Evolutionary conservation across 1,140 invertebrate genomes (phyloP), one percentile per base, ranked within the genome.

Genomic region (Zaprionus ornatus): DNA sequence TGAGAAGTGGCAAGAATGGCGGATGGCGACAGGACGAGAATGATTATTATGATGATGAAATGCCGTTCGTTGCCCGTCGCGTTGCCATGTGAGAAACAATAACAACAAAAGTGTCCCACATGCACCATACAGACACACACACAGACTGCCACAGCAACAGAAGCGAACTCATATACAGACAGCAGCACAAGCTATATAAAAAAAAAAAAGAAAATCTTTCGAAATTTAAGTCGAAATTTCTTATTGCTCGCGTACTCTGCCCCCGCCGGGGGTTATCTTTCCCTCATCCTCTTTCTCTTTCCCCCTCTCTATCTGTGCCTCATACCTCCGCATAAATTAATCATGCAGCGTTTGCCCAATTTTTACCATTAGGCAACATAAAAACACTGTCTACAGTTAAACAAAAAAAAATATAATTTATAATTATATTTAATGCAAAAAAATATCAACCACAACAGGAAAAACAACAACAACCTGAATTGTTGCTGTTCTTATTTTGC

Each of bases 211-310:
- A 45, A 45, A 45, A 45, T 45, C 40, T 45, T 68, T 62, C 56
- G 82, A 85, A 86, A 86, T 85, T 85, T 79, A 71, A 85, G 66
- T 68, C 75, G 67, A 68, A 71, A 71, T 60, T 74, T 69, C 66
- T 64, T 29, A 42, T 54, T 35, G 50, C 61, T 13, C 48, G 32
- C 48, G 32, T 59, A 13, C 50, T 40, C 13, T 6, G 12, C 37
- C 15, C 35, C 1, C 25, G 61, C 25, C 62, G n/a, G 12, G 32
- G 10, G 13, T 63, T 9, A n/a, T 57, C 48, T 40, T 29, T 52
- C 79, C 19, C 29, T 48, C 17, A 52, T 15, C 19, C 27, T 21
- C 54, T 9, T 48, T 54, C 10, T 15, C 29, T 23, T 48, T 54
- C 10, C 13, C 29, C 19, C 21, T 55, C 10, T 10, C 29, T 1